Conservation (phyloP, 1,140 invertebrate genomes). For the Dolichoris vasculosae region DNA sequence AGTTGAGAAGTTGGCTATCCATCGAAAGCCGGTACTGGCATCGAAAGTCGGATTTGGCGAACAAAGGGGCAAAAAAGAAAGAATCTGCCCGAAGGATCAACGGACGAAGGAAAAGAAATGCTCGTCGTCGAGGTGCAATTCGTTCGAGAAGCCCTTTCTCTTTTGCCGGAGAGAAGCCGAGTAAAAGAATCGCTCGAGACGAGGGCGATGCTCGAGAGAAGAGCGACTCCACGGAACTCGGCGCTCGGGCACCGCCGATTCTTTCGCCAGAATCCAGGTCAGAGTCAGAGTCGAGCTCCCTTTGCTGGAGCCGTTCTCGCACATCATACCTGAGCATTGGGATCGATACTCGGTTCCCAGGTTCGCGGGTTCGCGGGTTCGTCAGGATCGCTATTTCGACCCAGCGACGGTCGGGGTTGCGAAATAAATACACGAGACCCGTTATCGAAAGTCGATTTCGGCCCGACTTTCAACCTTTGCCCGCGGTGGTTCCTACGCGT, state of each 20-base stretch:
- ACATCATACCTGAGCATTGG: neutral
- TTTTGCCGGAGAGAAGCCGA: neutral
- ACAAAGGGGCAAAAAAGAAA: neutral
- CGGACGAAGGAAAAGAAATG: neutral
- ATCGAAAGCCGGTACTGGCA: neutral
- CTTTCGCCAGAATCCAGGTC: slow-evolving; percentile 10
- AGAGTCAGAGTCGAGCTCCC: slow-evolving; percentile 27
- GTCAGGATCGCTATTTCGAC: neutral
- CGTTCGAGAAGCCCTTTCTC: neutral
- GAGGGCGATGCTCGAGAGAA: neutral
- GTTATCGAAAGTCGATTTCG: too few species aligned
- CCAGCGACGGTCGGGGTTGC: neutral
- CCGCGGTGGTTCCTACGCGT: too few species aligned
- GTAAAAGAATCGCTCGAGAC: slow-evolving; percentile 35
- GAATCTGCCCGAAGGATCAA: neutral
- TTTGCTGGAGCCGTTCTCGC: neutral
- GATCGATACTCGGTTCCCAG: slow-evolving; percentile 19
- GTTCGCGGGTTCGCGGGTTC: too few species aligned
- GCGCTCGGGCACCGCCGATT: neutral
- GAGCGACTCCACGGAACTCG: neutral
- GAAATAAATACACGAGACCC: too few species aligned
- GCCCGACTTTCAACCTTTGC: too few species aligned
- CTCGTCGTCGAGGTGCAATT: slow-evolving; percentile 6
- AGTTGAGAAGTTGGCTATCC: neutral
- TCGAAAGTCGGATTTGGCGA: neutral